These are phyloP conservation scores for Lepisosteus osseus DNA, from an alignment of 2,113 vertebrate genomes.

Conservation along the genomic window DNA sequence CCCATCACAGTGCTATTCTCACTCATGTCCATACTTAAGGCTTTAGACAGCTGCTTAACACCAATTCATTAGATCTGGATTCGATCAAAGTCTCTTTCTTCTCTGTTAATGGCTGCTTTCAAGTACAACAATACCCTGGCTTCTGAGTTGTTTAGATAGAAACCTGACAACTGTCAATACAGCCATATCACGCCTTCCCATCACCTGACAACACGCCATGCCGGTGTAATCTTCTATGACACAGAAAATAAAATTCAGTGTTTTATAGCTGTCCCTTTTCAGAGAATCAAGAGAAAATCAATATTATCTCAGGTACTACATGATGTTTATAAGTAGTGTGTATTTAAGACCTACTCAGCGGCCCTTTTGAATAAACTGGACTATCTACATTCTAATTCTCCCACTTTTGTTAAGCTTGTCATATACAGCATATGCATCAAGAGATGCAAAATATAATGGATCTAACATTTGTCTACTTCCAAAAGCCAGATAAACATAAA, in stretches of 20 bases:
- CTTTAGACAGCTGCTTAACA: slow-evolving; percentile 17
- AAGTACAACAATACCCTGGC: slow-evolving; percentile 20
- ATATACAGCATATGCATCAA: too few species aligned
- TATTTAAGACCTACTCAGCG: not conserved
- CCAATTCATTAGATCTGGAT: slow-evolving; percentile 11
- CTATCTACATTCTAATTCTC: too few species aligned
- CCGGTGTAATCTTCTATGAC: slow-evolving; percentile 34
- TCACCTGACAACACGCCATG: slow-evolving; percentile 12
- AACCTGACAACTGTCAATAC: slow-evolving; percentile 26
- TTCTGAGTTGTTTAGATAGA: slow-evolving; percentile 26
- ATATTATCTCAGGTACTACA: slow-evolving; percentile 11
- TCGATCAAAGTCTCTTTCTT: slow-evolving; percentile 17
- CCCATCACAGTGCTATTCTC: not conserved
- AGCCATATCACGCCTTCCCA: slow-evolving; percentile 19
- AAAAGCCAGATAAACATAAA: too few species aligned
- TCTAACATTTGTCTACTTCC: too few species aligned
- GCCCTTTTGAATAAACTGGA: too few species aligned
- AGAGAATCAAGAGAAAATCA: slow-evolving; percentile 42
- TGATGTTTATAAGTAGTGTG: slow-evolving; percentile 41
- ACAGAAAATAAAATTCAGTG: slow-evolving; percentile 37
- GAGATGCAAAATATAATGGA: too few species aligned
- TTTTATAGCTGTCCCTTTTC: slow-evolving; percentile 42
- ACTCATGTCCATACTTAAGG: slow-evolving; percentile 20
- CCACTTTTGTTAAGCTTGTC: too few species aligned
- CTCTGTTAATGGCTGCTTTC: not conserved